Evolutionary conservation across 2,113 vertebrate genomes (phyloP).

Genomic region (Orientallactaga bullata): DNA sequence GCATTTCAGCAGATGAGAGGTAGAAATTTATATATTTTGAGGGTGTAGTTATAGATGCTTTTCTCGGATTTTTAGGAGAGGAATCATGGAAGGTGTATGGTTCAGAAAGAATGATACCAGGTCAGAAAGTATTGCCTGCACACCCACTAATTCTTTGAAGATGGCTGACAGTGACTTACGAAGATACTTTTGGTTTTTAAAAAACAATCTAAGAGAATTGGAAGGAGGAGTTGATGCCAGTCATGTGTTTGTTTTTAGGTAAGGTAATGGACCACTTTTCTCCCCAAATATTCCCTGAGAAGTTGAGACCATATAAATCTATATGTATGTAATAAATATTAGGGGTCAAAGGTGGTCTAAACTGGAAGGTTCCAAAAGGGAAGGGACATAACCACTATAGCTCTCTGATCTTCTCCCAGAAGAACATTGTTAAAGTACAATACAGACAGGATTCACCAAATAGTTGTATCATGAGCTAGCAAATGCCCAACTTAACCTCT

Average conservation of each 20-base stretch:
- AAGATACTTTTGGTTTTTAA: neutral
- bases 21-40: neutral
- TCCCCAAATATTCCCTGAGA: neutral
- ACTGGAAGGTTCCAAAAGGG: neutral
- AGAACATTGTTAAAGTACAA: neutral
- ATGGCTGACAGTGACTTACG: neutral
- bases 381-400: neutral
- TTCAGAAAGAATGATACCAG: neutral
- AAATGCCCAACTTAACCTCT: neutral
- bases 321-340: neutral
- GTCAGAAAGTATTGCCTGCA: neutral
- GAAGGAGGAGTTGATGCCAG: neutral
- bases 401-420: neutral
- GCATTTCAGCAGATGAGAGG: neutral
- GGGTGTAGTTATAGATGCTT: neutral
- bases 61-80: neutral
- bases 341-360: neutral
- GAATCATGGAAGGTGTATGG: neutral
- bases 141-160: neutral
- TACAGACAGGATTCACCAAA: neutral
- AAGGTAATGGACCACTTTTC: neutral
- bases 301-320: neutral
- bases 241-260: neutral
- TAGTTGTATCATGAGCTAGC: neutral
- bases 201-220: neutral